These are phyloP conservation scores for Anguilla obscura DNA, from an alignment of 2,797 vertebrate species.

Conservation along the genomic window DNA sequence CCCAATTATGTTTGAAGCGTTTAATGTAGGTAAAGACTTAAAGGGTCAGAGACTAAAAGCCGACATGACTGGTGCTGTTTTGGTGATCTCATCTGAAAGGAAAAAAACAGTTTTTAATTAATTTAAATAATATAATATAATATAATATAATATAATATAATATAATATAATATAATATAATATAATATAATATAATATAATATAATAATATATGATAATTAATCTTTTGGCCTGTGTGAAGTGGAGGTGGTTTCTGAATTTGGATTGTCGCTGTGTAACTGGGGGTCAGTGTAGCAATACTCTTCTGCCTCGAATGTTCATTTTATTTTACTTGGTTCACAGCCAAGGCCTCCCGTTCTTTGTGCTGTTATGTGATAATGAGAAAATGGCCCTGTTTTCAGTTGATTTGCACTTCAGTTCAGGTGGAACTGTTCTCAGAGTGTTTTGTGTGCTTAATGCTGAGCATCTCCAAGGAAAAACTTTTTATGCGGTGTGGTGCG, in stretches of 20 bases:
- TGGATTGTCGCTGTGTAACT: conserved; percentile 71
- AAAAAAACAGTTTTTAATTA: conserved; percentile 59
- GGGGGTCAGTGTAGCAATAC: conserved; percentile 58
- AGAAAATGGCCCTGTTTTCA: not conserved
- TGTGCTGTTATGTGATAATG: conserved; percentile 4
- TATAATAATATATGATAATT: too few species aligned
- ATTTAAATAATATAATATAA: conserved; percentile 64
- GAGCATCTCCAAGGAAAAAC: not conserved
- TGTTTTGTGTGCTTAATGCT: not conserved
- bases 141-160: too few species aligned
- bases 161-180: conserved; percentile 18
- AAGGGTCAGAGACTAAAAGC: conserved; percentile 56
- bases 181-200: too few species aligned
- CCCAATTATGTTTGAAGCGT: conserved; percentile 70
- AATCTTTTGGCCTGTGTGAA: conserved; percentile 66
- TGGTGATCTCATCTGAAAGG: conserved; percentile 58
- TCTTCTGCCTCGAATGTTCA: conserved; percentile 44
- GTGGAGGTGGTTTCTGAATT: conserved; percentile 81
- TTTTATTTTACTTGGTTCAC: conserved; percentile 27
- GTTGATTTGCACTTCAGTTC: not conserved
- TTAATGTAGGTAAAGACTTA: conserved; percentile 60
- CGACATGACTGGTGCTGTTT: conserved; percentile 59
- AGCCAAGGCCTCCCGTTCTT: conserved; percentile 1
- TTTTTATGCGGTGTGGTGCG: not conserved
- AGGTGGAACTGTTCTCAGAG: not conserved